Evolutionary conservation across 2,888 invertebrate species (phyloP).

Genomic region (Zhuqinia jingwanae): DNA sequence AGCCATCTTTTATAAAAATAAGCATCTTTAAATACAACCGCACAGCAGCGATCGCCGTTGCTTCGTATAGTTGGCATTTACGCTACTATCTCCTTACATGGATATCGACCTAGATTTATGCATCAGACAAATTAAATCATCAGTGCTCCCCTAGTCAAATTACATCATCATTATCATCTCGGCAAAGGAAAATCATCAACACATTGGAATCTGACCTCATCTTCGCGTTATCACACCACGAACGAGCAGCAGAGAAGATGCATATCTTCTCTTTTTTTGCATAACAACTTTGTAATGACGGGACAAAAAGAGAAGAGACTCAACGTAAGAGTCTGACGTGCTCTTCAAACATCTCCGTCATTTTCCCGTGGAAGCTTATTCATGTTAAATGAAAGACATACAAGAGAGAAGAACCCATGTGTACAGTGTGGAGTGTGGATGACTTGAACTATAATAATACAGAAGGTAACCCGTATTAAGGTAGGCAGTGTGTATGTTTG

Average conservation of each 20-base stretch:
- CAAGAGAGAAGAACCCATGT: too few relatives aligned
- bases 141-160: constrained; percentile 17
- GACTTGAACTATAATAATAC: too few relatives aligned
- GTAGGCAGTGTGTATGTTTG: too few relatives aligned
- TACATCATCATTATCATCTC: background rate
- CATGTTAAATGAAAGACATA: too few relatives aligned
- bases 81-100: background rate
- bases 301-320: background rate
- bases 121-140: too few relatives aligned
- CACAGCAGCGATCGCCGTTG: background rate
- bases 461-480: too few relatives aligned
- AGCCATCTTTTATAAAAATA: too few relatives aligned
- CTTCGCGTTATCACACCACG: background rate
- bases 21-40: background rate
- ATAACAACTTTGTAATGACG: background rate
- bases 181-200: background rate
- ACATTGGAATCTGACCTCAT: constrained; percentile 1
- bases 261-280: background rate
- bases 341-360: background rate
- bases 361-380: too few relatives aligned
- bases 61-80: background rate
- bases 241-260: background rate
- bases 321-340: background rate
- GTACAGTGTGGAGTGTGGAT: too few relatives aligned
- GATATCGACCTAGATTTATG: too few relatives aligned